phyloP scores from a whole-genome alignment of 1,140 invertebrate genomes.

The Neotoxoptera formosana region DNA sequence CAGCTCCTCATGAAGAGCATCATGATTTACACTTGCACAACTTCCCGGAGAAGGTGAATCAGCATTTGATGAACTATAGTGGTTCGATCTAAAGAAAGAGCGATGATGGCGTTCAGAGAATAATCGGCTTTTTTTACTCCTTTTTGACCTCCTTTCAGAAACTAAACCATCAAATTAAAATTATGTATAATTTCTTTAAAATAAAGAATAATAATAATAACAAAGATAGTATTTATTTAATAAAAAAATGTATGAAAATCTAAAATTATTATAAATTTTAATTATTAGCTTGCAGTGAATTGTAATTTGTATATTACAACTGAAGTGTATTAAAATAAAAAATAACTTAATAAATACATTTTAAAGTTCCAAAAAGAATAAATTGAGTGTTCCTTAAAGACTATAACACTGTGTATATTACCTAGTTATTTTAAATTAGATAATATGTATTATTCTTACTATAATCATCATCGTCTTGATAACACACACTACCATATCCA shows the following conservation, averaged over 20 bases:
- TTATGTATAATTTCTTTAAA: background rate
- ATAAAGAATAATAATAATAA: background rate
- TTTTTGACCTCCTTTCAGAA: background rate
- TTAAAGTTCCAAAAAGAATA: background rate
- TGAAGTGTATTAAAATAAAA: background rate
- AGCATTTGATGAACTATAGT: background rate
- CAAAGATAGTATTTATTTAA: background rate
- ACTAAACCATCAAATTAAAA: background rate
- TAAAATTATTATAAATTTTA: too few relatives aligned
- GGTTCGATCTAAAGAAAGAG: background rate
- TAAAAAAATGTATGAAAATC: background rate
- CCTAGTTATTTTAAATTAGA: background rate
- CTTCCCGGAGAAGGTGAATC: background rate
- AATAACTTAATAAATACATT: background rate
- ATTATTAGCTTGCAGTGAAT: too few relatives aligned
- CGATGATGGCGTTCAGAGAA: background rate
- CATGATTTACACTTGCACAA: background rate
- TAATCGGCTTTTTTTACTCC: background rate
- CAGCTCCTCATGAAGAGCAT: background rate
- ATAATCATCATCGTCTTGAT: slow-evolving; percentile 14
- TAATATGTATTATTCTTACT: slow-evolving; percentile 9
- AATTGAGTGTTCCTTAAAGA: too few relatives aligned
- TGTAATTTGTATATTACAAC: too few relatives aligned
- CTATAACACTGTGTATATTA: background rate
- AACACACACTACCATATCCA: slow-evolving; percentile 12